A percentile compares a stretch with the other conserved stretches of the same genome.
Evolutionary conservation across 23 tunicate species (phyloP).

Genomic region (Aplidium turbinatum): DNA sequence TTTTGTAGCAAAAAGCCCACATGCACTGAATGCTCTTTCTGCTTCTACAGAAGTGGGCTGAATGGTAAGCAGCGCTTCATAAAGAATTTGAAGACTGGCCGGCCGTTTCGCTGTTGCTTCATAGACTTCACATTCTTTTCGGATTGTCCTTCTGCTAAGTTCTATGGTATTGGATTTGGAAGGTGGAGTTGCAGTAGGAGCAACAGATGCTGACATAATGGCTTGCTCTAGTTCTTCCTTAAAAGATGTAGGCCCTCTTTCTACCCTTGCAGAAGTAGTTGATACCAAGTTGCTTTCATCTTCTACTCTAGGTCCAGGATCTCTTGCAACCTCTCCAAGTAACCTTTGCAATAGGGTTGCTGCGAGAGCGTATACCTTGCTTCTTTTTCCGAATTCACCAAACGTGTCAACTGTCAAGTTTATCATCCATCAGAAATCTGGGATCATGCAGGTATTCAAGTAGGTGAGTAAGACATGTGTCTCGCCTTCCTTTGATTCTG

Average conservation of each 20-base stretch:
- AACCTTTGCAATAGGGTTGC: constrained; percentile 52
- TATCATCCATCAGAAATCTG: constrained; percentile 32
- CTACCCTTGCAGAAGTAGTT: constrained; percentile 35
- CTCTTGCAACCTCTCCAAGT: constrained; percentile 38
- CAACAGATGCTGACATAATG: constrained; percentile 50
- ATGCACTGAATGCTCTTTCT: constrained; percentile 62
- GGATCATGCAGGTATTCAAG: constrained; percentile 50
- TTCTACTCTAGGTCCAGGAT: constrained; percentile 27
- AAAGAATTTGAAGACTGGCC: constrained; percentile 46
- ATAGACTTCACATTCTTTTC: constrained; percentile 48
- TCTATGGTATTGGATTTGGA: no score
- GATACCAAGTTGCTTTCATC: constrained; percentile 41
- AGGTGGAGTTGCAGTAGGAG: constrained; percentile 43
- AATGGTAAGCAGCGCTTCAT: constrained; percentile 56
- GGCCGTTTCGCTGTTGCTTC: constrained; percentile 60
- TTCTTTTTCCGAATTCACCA: constrained; percentile 56
- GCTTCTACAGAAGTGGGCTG: constrained; percentile 70
- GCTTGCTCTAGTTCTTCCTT: constrained; percentile 49
- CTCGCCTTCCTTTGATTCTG: constrained; percentile 51
- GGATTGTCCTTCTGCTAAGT: constrained; percentile 48
- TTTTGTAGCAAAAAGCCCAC: constrained; percentile 53
- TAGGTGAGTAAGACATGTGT: constrained; percentile 42
- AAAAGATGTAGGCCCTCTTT: constrained; percentile 36
- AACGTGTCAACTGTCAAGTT: constrained; percentile 42
- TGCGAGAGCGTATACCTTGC: constrained; percentile 46